Evolutionary conservation across 2,888 invertebrate genomes (phyloP).

Genomic region (Ochropacha duplaris): DNA sequence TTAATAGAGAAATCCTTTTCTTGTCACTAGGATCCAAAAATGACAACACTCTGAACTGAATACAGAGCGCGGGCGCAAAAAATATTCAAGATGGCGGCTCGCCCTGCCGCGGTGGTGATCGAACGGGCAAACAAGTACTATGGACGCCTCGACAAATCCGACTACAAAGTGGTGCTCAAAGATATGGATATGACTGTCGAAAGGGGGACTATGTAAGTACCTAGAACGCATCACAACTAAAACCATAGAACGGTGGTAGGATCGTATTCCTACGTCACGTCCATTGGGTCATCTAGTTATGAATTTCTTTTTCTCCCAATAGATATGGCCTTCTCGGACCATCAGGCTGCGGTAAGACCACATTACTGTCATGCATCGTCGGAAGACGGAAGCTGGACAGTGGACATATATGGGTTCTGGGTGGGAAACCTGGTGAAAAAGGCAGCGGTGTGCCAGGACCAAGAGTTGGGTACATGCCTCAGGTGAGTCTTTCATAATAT

Average conservation of each 20-base stretch:
- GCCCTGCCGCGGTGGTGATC: conserved; percentile 85
- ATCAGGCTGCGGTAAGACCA: conserved; percentile 96
- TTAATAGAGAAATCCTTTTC: conserved; percentile 7
- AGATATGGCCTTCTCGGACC: conserved; percentile 95
- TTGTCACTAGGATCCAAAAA: conserved; percentile 48
- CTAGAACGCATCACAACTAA: no score
- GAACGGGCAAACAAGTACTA: conserved; percentile 87
- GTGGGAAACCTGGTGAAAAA: conserved; percentile 86
- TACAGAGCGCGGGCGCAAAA: conserved; percentile 6
- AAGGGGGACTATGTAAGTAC: conserved; percentile 89
- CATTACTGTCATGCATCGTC: conserved; percentile 92
- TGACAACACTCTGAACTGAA: conserved; percentile 37
- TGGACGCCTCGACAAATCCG: conserved; percentile 76
- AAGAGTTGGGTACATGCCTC: conserved; percentile 95
- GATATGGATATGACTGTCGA: conserved; percentile 89
- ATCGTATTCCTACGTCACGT: no score
- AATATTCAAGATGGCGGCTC: conserved; percentile 55
- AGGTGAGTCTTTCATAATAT: conserved; percentile 70
- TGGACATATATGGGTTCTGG: conserved; percentile 89
- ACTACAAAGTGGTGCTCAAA: conserved; percentile 84
- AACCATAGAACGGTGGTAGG: no score
- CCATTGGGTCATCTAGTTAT: no score
- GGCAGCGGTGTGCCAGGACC: conserved; percentile 85
- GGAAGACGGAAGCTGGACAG: conserved; percentile 88
- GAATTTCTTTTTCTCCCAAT: conserved; percentile 17